Percentiles rank a stretch among this genome's conserved stretches.
phyloP scores from a whole-genome alignment of 2,888 invertebrate species.

The Sinohyriopsis cumingii region DNA sequence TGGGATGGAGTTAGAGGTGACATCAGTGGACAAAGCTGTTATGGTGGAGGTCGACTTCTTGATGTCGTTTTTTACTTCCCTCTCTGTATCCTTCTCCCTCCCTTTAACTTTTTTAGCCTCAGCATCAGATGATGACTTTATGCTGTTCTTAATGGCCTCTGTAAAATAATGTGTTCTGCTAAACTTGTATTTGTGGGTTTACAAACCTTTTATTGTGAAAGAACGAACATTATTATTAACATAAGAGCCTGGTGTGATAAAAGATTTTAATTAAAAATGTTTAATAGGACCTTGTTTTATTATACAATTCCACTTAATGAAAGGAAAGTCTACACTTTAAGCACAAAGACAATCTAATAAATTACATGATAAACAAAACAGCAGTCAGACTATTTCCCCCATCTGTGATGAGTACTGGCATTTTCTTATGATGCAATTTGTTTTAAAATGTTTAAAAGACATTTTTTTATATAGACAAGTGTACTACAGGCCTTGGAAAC shows the following conservation, averaged over 20 bases:
- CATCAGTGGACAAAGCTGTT: slow-evolving; percentile 11
- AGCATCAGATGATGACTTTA: slow-evolving; percentile 37
- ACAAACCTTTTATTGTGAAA: no score
- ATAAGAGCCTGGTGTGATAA: no score
- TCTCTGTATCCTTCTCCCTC: slow-evolving; percentile 29
- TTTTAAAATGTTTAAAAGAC: no score
- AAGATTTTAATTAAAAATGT: no score
- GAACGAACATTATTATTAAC: no score
- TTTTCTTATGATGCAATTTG: no score
- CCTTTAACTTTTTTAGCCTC: slow-evolving; percentile 32
- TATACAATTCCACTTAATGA: background rate
- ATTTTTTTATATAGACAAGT: no score
- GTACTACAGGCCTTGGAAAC: no score
- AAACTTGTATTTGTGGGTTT: no score
- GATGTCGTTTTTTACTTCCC: slow-evolving; percentile 32
- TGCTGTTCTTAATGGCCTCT: slow-evolving; percentile 39
- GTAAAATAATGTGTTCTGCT: slow-evolving; percentile 1
- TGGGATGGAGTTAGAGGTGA: background rate
- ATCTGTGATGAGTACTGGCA: no score
- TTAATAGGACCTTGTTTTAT: no score
- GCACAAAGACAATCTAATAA: background rate
- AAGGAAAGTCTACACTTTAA: background rate
- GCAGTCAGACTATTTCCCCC: no score
- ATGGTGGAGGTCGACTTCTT: slow-evolving; percentile 27
- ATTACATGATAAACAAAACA: background rate